Evolutionary conservation across 2,888 invertebrate genomes (phyloP), one percentile per base, ranked within the genome.

Genomic region (Phoronis australis): DNA sequence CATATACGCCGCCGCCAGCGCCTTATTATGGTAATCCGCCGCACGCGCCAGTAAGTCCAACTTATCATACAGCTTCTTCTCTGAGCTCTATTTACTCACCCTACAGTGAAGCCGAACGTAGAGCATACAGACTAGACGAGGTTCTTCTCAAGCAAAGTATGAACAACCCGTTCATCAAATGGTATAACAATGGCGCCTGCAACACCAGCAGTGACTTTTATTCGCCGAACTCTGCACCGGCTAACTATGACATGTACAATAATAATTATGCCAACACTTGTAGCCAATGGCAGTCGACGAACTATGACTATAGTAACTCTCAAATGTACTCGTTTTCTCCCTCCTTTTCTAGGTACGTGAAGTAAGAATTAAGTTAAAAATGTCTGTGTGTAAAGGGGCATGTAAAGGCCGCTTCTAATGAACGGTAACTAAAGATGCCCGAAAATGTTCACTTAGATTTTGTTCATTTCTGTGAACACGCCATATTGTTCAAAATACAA

Each of bases 141-240:
- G 69, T 66, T 4, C 54, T 69, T 4, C 52, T 68, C n/a, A 51
- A 67, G 23, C 69, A 69, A 50, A 66, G 64, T 44, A 66, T 68
- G 61, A 65, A 61, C 61, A 67, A 65, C 55, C 69, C 68, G 2
- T 69, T 69, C 48, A 60, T 66, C 56, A 68, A 68, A 45, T 69
- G 68, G 68, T 69, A 67, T 55, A 65, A 65, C 45, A 61, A 61
- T 18, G 59, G 60, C 43, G 59, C 59, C 43, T 54, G 58, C 18
- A 56, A 62, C 39, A 31, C 31, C 9, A 15, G 31, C 9, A 12
- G 9, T 15, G 15, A 31, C 31, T 12, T 15, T 9, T 31, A 15
- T 15, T 31, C 31, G 9, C 15, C 15, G 31, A 31, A 31, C 31
- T 12, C 9, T 15, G 31, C 31, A 15, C 31, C 31, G 9, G 9